A percentile compares a stretch with the other conserved stretches of the same genome.
Conservation (phyloP, 2,888 invertebrate species). For the Drosophila meridionalis region DNA sequence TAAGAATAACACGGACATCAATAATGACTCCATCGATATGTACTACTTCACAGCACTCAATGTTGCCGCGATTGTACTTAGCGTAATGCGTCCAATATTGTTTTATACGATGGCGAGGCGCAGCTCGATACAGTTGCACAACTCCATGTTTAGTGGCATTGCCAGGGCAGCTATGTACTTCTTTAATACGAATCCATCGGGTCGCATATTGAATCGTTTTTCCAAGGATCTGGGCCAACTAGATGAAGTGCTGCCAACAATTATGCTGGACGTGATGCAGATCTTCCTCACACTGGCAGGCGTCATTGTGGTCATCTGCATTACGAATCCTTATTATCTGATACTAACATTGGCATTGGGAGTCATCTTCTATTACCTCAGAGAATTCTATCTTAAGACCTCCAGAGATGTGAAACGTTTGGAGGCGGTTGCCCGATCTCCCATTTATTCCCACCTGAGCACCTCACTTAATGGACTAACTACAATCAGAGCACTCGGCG, state of each 20-base stretch:
- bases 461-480: slow-evolving; percentile 95
- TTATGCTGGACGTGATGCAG: slow-evolving; percentile 86
- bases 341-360: slow-evolving; percentile 89
- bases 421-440: slow-evolving; percentile 94
- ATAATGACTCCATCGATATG: slow-evolving; percentile 75
- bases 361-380: slow-evolving; percentile 90
- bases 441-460: slow-evolving; percentile 96
- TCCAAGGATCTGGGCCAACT: slow-evolving; percentile 92
- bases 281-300: slow-evolving; percentile 92
- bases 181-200: slow-evolving; percentile 94
- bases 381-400: slow-evolving; percentile 91
- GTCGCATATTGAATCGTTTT: slow-evolving; percentile 93
- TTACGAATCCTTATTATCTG: slow-evolving; percentile 91
- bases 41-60: slow-evolving; percentile 86
- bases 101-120: slow-evolving; percentile 88
- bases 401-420: slow-evolving; percentile 92
- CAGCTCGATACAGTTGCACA: slow-evolving; percentile 92
- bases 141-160: slow-evolving; percentile 92
- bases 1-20: slow-evolving; percentile 24
- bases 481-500: slow-evolving; percentile 95
- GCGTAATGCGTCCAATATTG: slow-evolving; percentile 82
- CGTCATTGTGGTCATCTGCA: slow-evolving; percentile 90
- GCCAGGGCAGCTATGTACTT: slow-evolving; percentile 93
- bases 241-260: slow-evolving; percentile 84
- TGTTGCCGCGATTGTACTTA: slow-evolving; percentile 82